Conservation (phyloP, 2,888 invertebrate species). For the Lacanobia wlatinum region DNA sequence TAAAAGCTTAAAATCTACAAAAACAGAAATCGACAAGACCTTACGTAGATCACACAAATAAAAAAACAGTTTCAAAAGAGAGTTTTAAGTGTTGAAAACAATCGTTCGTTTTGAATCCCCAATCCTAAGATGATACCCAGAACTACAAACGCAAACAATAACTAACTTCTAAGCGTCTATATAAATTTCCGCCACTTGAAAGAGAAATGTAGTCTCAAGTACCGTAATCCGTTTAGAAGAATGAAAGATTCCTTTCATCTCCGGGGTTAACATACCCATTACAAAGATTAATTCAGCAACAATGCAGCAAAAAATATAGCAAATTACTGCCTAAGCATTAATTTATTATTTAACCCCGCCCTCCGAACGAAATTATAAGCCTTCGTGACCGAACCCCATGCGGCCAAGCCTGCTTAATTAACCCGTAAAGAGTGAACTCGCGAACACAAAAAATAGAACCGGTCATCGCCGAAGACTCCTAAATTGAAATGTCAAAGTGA, state of each 20-base stretch:
- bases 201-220: slow-evolving; percentile 52
- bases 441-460: slow-evolving; percentile 55
- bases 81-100: neutral
- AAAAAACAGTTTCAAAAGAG: neutral
- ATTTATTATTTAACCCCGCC: slow-evolving; percentile 82
- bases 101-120: neutral
- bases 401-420: slow-evolving; percentile 67
- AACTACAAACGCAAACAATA: slow-evolving; percentile 29
- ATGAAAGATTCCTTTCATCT: slow-evolving; percentile 64
- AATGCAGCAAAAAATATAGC: slow-evolving; percentile 78
- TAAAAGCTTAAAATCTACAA: too few relatives aligned
- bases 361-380: slow-evolving; percentile 71
- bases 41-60: neutral
- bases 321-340: slow-evolving; percentile 83
- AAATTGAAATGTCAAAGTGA: slow-evolving; percentile 60
- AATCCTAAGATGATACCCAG: slow-evolving; percentile 14
- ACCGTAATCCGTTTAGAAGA: slow-evolving; percentile 63
- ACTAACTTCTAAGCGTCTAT: slow-evolving; percentile 33
- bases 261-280: slow-evolving; percentile 74
- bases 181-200: slow-evolving; percentile 54
- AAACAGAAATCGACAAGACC: neutral
- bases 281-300: slow-evolving; percentile 72
- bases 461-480: slow-evolving; percentile 33
- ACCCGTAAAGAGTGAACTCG: slow-evolving; percentile 63
- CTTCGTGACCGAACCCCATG: slow-evolving; percentile 74